Evolutionary conservation across 2,797 vertebrate species (phyloP).

Genomic region (Falco rusticolus): DNA sequence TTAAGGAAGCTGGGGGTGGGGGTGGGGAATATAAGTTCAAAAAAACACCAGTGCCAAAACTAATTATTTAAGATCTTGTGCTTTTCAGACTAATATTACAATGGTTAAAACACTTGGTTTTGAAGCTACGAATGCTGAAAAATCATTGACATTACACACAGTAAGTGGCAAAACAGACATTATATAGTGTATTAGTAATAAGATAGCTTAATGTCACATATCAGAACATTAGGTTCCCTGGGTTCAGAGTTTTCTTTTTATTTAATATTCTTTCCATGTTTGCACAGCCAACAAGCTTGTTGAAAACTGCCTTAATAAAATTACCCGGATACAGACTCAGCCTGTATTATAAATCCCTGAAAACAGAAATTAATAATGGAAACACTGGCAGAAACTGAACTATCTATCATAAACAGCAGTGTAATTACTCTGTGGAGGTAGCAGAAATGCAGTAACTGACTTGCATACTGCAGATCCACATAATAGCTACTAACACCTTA

Average conservation of each 20-base stretch:
- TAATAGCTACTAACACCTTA: background rate
- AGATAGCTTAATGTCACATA: background rate
- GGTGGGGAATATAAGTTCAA: background rate
- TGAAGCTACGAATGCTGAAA: background rate
- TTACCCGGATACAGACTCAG: background rate
- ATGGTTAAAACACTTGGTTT: background rate
- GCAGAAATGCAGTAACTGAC: background rate
- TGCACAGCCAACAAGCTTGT: background rate
- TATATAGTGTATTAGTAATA: background rate
- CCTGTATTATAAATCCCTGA: background rate
- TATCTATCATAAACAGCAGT: background rate
- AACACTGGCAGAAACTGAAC: background rate
- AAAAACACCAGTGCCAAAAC: background rate
- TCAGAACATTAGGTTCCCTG: background rate
- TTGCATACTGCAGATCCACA: background rate
- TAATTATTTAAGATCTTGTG: background rate
- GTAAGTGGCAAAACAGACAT: background rate
- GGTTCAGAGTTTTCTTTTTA: background rate
- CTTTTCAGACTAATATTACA: background rate
- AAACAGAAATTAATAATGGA: background rate
- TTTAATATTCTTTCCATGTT: background rate
- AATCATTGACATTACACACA: background rate
- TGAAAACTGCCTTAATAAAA: constrained; percentile 47
- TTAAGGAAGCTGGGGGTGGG: background rate
- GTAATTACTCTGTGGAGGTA: background rate